Base-by-base conservation (phyloP, 2,888 invertebrate genomes). In the Cheilosia vernalis region DNA sequence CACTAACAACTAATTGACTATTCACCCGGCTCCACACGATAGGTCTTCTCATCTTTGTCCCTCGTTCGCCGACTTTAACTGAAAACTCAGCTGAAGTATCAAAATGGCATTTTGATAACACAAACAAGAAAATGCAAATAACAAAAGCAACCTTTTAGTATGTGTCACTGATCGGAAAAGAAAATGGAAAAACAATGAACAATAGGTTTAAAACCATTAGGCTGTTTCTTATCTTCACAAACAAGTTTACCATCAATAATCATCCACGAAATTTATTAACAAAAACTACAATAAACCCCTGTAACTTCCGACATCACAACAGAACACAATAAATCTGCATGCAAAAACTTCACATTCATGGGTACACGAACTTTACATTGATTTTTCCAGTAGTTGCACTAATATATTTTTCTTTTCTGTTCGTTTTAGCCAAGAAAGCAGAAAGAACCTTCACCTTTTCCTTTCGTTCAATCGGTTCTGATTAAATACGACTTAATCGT, bases 1-100 rank as follows among this genome's bases (percentile, higher is more conserved):
- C 56, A 78, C 73, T 53, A 73, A 67, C 73, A 84, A 76, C 74
- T 74, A 74, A 79, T 79, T 84, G 74, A 64, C 69, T 74, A 70
- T 76, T 84, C 55, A 60, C 33, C 79, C 73, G 83, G 79, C 73
- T 79, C 61, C 66, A 70, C 61, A 61, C 79, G 51, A 61, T 61
- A 63, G 60, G 24, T 37, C 15, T 30, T 33, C 74, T 17, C 51
- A 47, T 27, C 61, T 17, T 37, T 24, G n/a, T 30, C 2, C 24
- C 51, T 1, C 47, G 17, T 4, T 27, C 6, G 33, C 27, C 21
- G 44, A 30, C 44, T 53, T 47, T 15, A 44, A 30, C 51, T 7
- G 19, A 60, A 61, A 58, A 33, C 74, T 24, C 47, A 40, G 9
- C 49, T 47, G n/a, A 40, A 42, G 55, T 58, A 70, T 51, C 21